phyloP scores from a whole-genome alignment of 2,113 vertebrate genomes.

The Oceanodroma tethys region DNA sequence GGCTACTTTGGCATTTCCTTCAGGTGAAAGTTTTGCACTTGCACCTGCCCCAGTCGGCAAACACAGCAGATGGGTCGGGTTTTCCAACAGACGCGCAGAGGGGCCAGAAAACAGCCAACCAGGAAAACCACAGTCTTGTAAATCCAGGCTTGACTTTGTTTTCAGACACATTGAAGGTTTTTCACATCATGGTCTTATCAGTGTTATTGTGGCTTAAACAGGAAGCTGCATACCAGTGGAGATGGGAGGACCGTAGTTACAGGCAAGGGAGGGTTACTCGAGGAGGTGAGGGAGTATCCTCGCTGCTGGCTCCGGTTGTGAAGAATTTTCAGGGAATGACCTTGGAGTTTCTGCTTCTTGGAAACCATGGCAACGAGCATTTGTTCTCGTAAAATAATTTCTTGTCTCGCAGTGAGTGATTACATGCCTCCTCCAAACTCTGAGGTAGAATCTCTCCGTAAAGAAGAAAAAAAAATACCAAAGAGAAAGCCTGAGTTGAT shows the following conservation, averaged over 20 bases:
- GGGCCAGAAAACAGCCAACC: background rate
- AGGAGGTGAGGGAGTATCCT: background rate
- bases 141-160: background rate
- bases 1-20: background rate
- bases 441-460: background rate
- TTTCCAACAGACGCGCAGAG: background rate
- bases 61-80: background rate
- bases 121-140: background rate
- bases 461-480: background rate
- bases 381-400: conserved; percentile 59
- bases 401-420: conserved; percentile 20
- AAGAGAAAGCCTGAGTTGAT: background rate
- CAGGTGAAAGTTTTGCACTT: background rate
- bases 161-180: background rate
- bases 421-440: background rate
- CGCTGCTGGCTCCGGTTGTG: background rate
- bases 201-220: background rate
- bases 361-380: conserved; percentile 68
- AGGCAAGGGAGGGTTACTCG: background rate
- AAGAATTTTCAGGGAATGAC: conserved; percentile 41
- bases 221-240: background rate
- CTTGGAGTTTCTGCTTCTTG: conserved; percentile 45
- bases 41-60: background rate
- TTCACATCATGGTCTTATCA: background rate
- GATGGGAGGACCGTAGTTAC: background rate